Base-by-base conservation (phyloP, 2,888 invertebrate species). In the Ochropleura plecta region DNA sequence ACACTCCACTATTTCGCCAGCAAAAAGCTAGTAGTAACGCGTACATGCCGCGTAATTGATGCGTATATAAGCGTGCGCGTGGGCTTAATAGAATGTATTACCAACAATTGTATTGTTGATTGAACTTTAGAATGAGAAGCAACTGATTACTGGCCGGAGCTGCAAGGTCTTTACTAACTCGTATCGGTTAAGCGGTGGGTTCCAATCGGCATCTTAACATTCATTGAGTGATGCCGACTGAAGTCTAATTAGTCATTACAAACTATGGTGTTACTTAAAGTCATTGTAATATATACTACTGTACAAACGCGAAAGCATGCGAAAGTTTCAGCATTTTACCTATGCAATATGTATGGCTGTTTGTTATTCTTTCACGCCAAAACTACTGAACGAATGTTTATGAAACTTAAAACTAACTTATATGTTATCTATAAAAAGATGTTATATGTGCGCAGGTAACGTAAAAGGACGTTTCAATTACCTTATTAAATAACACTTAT, bases 71-170 rank as follows among this genome's bases (percentile, higher is more conserved):
- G 42, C 14, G 76, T 76, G 48, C 60, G 42, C 12, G 30, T 30
- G 48, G 70, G 16, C 70, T 69, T 62, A 40, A 68, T 10, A 42
- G 9, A 70, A 64, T 57, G 12, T 20, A 20, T 77, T 46, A 16
- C 51, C 20, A 16, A 14, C 49, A 55, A 67, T 70, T 67, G 55
- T 51, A n/a, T 70, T 76, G 53, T 60, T 76, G 16, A 73, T 67
- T 66, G 18, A 12, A 64, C 20, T 44, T 57, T 42, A 55, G 9
- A 72, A 79, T 78, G 53, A 66, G 51, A 77, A 40, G 44, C 67
- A 59, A 49, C 46, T 66, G 65, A 62, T 81, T 75, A 63, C 53
- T 69, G 42, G 44, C 16, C 16, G 30, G 9, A 0, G 49, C 16
- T 63, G 66, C 44, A 53, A 53, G 48, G 48, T 49, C 48, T 55